A percentile compares a stretch with the other conserved stretches of the same genome.
These are phyloP conservation scores for Tetranychus urticae DNA, from an alignment of 1,140 invertebrate species.

Conservation along the genomic window DNA sequence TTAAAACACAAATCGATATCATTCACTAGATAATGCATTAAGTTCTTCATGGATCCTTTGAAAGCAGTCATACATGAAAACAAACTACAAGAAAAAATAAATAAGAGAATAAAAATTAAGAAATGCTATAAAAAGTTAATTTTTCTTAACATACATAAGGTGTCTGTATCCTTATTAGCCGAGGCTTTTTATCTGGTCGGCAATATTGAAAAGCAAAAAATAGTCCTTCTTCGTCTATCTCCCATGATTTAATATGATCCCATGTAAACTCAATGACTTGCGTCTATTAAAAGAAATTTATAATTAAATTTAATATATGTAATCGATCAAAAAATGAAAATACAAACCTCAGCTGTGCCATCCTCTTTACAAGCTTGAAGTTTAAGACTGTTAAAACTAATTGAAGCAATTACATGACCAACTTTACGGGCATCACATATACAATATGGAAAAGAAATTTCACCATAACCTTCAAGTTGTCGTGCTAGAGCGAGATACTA, in stretches of 20 bases:
- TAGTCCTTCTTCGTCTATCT: constrained; percentile 70
- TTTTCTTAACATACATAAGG: constrained; percentile 47
- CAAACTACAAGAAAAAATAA: constrained; percentile 40
- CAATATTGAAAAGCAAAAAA: constrained; percentile 67
- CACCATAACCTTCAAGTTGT: constrained; percentile 65
- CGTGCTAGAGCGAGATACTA: constrained; percentile 61
- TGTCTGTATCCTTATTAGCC: constrained; percentile 66
- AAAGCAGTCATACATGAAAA: constrained; percentile 78
- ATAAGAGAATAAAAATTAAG: constrained; percentile 2
- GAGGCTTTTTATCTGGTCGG: constrained; percentile 47
- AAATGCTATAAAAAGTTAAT: constrained; percentile 14
- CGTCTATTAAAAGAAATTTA: constrained; percentile 20
- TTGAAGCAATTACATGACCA: constrained; percentile 58
- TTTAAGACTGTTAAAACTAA: constrained; percentile 47
- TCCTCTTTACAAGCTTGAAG: constrained; percentile 67
- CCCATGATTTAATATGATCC: constrained; percentile 53
- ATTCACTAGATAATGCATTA: no score
- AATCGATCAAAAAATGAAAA: not conserved
- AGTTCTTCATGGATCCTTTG: constrained; percentile 69
- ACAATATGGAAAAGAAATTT: constrained; percentile 81
- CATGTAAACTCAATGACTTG: constrained; percentile 64
- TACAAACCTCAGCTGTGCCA: constrained; percentile 46
- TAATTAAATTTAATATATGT: not conserved
- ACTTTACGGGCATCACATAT: constrained; percentile 76
- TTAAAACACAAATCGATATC: no score